phyloP scores from a whole-genome alignment of 2,888 invertebrate species.

The Nephrocerus scutellatus region DNA sequence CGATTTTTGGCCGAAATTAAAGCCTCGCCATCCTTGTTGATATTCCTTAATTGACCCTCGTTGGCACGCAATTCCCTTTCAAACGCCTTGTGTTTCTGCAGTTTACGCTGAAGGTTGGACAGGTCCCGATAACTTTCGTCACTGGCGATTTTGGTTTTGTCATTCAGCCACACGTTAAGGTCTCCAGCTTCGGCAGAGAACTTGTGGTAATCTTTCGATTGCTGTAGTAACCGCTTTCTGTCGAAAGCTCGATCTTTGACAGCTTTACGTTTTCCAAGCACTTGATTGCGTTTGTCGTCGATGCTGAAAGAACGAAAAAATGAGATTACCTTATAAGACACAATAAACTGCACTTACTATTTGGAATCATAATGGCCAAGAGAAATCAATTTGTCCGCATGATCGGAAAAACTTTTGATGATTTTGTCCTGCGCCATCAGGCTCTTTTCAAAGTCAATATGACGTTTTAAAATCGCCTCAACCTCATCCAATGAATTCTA shows the following conservation, averaged over 20 bases:
- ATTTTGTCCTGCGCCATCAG: conserved; percentile 90
- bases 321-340: background rate
- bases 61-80: conserved; percentile 92
- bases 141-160: conserved; percentile 83
- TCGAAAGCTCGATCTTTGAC: conserved; percentile 70
- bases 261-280: conserved; percentile 63
- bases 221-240: conserved; percentile 67
- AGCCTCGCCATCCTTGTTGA: conserved; percentile 72
- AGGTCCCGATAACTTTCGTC: conserved; percentile 91
- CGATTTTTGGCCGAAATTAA: conserved; percentile 64
- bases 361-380: conserved; percentile 73
- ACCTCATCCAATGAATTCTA: conserved; percentile 87
- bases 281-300: conserved; percentile 64
- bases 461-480: conserved; percentile 84
- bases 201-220: conserved; percentile 83
- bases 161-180: conserved; percentile 80
- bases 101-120: conserved; percentile 79
- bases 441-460: conserved; percentile 88
- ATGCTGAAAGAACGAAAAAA: conserved; percentile 50
- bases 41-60: conserved; percentile 80
- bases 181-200: conserved; percentile 91
- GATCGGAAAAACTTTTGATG: conserved; percentile 71
- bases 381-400: conserved; percentile 72
- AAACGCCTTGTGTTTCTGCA: conserved; percentile 95
- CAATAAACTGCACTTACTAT: conserved; percentile 53